Evolutionary conservation across 1,140 invertebrate species (phyloP).

Genomic region (Druon quercuslanigerum): DNA sequence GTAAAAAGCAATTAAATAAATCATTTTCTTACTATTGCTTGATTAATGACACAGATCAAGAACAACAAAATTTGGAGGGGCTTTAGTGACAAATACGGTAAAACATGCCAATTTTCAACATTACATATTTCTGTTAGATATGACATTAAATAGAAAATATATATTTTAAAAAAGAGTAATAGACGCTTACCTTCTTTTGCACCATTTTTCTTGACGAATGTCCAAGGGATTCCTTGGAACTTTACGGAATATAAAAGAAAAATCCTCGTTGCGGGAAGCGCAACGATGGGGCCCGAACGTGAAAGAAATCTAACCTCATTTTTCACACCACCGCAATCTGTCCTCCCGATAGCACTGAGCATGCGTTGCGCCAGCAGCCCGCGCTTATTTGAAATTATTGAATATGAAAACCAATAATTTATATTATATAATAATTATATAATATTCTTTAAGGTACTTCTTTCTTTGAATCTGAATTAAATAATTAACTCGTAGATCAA

Average conservation of each 20-base stretch:
- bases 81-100: slow-evolving; percentile 2
- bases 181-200: slow-evolving; percentile 65
- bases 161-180: slow-evolving; percentile 2
- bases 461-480: too few relatives aligned
- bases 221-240: slow-evolving; percentile 53
- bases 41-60: not conserved
- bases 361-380: too few relatives aligned
- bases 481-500: too few relatives aligned
- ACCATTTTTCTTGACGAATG: slow-evolving; percentile 61
- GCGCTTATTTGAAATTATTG: too few relatives aligned
- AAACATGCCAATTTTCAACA: slow-evolving; percentile 32
- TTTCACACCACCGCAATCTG: not conserved
- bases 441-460: too few relatives aligned
- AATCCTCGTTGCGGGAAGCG: slow-evolving; percentile 1
- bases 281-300: slow-evolving; percentile 20
- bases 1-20: too few relatives aligned
- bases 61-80: not conserved
- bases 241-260: slow-evolving; percentile 49
- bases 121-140: slow-evolving; percentile 4
- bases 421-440: too few relatives aligned
- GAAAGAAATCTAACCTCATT: slow-evolving; percentile 12
- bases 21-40: too few relatives aligned
- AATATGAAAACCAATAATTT: too few relatives aligned
- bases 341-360: slow-evolving; percentile 9
- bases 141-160: slow-evolving; percentile 53